phyloP scores from a whole-genome alignment of 2,888 invertebrate genomes.

The Drosophila rubida region DNA sequence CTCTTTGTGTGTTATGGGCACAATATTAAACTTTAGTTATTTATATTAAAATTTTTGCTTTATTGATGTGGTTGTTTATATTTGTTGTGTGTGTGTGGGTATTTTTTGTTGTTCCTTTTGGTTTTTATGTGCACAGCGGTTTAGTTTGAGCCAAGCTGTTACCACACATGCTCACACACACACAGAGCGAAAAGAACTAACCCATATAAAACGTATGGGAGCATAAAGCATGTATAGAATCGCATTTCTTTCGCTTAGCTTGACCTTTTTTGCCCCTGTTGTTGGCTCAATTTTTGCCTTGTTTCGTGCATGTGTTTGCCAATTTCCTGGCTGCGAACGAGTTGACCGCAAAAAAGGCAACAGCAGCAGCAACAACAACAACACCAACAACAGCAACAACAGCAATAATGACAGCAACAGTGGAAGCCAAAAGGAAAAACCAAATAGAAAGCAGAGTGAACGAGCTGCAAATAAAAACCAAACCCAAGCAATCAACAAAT shows the following conservation, averaged over 20 bases:
- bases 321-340: conserved; percentile 76
- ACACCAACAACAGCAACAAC: not conserved
- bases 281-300: conserved; percentile 39
- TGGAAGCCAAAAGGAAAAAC: conserved; percentile 43
- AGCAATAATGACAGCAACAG: conserved; percentile 7
- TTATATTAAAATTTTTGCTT: conserved; percentile 77
- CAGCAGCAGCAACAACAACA: conserved; percentile 3
- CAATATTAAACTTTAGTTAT: conserved; percentile 72
- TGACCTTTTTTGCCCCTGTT: conserved; percentile 51
- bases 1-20: conserved; percentile 8
- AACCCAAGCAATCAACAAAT: conserved; percentile 78
- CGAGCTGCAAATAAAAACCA: conserved; percentile 72
- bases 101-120: conserved; percentile 6
- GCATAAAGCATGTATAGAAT: conserved; percentile 43
- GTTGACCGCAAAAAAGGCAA: conserved; percentile 74
- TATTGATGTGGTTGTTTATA: conserved; percentile 71
- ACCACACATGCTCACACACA: conserved; percentile 31
- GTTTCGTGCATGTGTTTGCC: conserved; percentile 70
- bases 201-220: conserved; percentile 24
- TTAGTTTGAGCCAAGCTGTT: conserved; percentile 66
- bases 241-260: conserved; percentile 65
- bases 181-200: conserved; percentile 26
- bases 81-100: conserved; percentile 28
- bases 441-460: conserved; percentile 56
- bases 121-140: conserved; percentile 55